Evolutionary conservation across 2,888 invertebrate species (phyloP), one percentile per base, ranked within the genome.

Genomic region (Folsomia candida): DNA sequence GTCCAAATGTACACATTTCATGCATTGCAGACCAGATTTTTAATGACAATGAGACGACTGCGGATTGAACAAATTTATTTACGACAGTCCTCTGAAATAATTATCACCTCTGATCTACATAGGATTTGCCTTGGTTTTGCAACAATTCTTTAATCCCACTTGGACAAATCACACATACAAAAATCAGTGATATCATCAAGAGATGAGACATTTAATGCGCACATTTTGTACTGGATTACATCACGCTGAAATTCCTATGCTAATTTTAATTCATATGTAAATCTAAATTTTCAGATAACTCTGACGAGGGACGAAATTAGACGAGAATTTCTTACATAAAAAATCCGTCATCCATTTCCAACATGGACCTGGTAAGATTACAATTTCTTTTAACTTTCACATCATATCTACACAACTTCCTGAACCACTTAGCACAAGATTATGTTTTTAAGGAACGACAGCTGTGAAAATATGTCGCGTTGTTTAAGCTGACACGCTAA

Each of bases 341-440:
- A 47, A 47, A 11, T 47, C 47, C 47, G 14, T 11, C 11, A 9
- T 14, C 47, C 14, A 11, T 47, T 47, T 9, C 22, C n/a, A 61
- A 61, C 2, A 61, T 61, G 61, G 61, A 61, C 29, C 9, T 61
- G 61, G 61, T 61, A 61, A 61, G 61, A 28, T 61, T 54, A 54
- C 4, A 4, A 54, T 54, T 28, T 20, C 6, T 59, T 57, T n/a
- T 57, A 4, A 4, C 37, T 37, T 37, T 14, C 37, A n/a, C n/a
- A n/a, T n/a, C n/a, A n/a, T n/a, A n/a, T n/a, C n/a, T n/a, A n/a
- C n/a, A n/a, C n/a, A n/a, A n/a, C 37, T 37, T 37, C 4, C 37
- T 37, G 6, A 4, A 37, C 37, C 37, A 37, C 37, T 37, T 37
- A 37, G 4, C 37, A 37, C 37, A 4, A 37, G 37, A 37, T 37